Conservation (phyloP, 2,113 vertebrate genomes). For the Rynchops niger region DNA sequence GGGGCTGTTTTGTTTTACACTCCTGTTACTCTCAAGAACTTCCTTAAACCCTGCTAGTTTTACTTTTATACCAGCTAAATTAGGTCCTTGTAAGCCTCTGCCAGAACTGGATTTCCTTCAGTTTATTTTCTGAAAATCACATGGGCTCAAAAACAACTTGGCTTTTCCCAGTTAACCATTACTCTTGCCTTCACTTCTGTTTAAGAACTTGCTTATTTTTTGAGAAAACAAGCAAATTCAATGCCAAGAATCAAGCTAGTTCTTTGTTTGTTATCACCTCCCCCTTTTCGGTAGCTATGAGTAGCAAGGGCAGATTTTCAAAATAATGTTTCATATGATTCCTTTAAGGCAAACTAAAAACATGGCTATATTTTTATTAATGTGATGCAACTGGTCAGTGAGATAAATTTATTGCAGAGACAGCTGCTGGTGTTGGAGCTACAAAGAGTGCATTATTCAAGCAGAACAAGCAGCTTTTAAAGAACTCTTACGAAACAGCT, state of each 20-base stretch:
- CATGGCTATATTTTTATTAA: not conserved
- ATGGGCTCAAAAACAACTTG: not conserved
- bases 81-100: slow-evolving; percentile 15
- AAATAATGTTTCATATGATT: not conserved
- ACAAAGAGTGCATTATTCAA: not conserved
- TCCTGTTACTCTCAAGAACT: not conserved
- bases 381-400: not conserved
- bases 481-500: slow-evolving; percentile 11
- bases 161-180: slow-evolving; percentile 4
- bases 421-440: not conserved
- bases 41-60: slow-evolving; percentile 4
- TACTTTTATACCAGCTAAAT: slow-evolving; percentile 16
- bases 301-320: not conserved
- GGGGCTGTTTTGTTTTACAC: not conserved
- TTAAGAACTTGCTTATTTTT: not conserved
- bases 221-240: slow-evolving; percentile 10
- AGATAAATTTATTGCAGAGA: slow-evolving; percentile 2
- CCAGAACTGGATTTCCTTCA: slow-evolving; percentile 37
- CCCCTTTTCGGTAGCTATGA: not conserved
- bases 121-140: slow-evolving; percentile 50
- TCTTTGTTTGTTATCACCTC: not conserved
- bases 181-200: not conserved
- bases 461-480: not conserved
- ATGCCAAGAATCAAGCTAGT: slow-evolving; percentile 3
- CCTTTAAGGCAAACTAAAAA: slow-evolving; percentile 4